Evolutionary conservation across 2,113 vertebrate species (phyloP), one percentile per base, ranked within the genome.

Genomic region (Aspiorhynchus laticeps): DNA sequence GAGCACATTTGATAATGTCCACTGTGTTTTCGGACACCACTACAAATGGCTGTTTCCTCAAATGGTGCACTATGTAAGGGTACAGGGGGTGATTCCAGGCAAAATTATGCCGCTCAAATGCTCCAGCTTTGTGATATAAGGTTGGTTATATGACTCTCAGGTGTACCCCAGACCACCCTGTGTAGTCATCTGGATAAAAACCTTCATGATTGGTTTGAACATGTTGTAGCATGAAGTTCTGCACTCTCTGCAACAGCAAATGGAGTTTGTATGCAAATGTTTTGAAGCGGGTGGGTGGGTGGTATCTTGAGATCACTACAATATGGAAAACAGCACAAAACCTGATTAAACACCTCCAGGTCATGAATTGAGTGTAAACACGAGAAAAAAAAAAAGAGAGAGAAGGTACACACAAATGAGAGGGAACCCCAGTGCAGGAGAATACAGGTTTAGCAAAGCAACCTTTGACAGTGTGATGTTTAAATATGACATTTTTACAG

Each of bases 401-500:
- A 83, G 46, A 33, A 74, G 21, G 67, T 15, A 26, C 15, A 53
- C 33, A 0, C 19, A 84, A 74, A 84, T 9, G 24, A 74, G 48
- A 12, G 48, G 43, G 11, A 83, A 51, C 43, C 81, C 38, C 59
- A 0, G n/a, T 8, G 38, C n/a, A 46, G n/a, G 14, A 81, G 15
- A 43, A 19, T 33, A 41, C 24, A 26, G 21, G 79, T 63, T 65
- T 81, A 65, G 36, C 2, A 79, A 81, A 65, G 56, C 24, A 19
- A 14, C 41, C 17, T 82, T 48, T 12, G 61, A 82, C 15, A 82
- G 38, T 11, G n/a, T 33, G 26, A 33, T 73, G 31, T 48, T 74
- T 63, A 88, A 56, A 38, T 79, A 56, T 88, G 78, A 82, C 71
- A 86, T 86, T 86, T 85, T 77, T 48, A 71, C 36, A 86, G 73